phyloP scores from a whole-genome alignment of 2,888 invertebrate species.

The Amphiduros pacificus region DNA sequence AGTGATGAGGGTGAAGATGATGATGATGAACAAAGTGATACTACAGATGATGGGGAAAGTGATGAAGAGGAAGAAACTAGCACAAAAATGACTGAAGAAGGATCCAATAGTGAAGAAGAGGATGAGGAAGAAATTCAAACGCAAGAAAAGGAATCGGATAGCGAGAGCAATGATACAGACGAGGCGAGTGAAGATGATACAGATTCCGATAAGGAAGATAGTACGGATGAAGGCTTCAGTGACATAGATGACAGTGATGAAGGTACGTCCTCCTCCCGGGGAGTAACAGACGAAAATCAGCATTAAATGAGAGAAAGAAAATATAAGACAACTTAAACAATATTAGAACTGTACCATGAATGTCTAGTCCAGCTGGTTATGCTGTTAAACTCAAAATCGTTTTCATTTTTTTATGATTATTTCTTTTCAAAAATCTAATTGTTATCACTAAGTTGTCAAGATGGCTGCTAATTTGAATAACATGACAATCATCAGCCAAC shows the following conservation, averaged over 20 bases:
- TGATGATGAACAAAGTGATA: background rate
- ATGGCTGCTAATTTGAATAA: too few relatives aligned
- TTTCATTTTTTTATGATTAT: too few relatives aligned
- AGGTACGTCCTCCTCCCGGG: background rate
- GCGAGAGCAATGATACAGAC: conserved; percentile 7
- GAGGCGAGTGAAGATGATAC: conserved; percentile 7
- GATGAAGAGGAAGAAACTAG: background rate
- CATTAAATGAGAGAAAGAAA: too few relatives aligned
- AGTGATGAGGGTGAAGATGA: background rate
- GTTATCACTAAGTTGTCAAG: too few relatives aligned
- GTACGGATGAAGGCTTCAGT: background rate
- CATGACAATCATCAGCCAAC: too few relatives aligned
- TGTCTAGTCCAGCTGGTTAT: too few relatives aligned
- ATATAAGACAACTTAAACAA: too few relatives aligned
- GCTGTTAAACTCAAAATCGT: too few relatives aligned
- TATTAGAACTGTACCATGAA: too few relatives aligned
- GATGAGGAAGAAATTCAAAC: conserved; percentile 3
- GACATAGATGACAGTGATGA: background rate
- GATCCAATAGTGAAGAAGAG: background rate
- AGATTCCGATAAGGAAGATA: background rate
- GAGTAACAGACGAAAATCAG: too few relatives aligned
- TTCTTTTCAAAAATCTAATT: too few relatives aligned
- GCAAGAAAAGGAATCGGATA: background rate
- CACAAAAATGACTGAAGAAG: background rate
- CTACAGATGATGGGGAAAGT: background rate